Evolutionary conservation across 2,113 vertebrate species (phyloP).

Genomic region (Grus americana): DNA sequence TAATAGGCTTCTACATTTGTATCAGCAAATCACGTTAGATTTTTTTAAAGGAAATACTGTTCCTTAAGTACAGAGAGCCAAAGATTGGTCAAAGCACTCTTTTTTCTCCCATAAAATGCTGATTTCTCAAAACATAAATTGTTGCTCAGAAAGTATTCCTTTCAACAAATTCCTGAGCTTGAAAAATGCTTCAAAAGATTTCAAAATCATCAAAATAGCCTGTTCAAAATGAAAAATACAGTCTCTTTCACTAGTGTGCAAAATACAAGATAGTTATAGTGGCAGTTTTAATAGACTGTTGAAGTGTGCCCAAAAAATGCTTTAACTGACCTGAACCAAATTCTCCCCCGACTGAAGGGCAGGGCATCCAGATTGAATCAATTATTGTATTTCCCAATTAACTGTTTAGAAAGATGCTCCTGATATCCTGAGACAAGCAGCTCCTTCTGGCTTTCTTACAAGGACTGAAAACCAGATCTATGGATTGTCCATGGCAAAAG

Average conservation of each 20-base stretch:
- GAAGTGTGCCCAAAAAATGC: neutral
- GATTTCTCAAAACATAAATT: neutral
- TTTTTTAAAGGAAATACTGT: neutral
- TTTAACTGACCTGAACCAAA: neutral
- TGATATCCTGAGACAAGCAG: neutral
- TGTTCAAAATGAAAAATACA: neutral
- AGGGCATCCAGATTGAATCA: neutral
- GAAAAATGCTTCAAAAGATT: neutral
- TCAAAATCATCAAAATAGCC: neutral
- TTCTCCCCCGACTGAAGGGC: rapidly evolving
- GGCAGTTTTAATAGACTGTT: neutral
- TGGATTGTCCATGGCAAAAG: neutral
- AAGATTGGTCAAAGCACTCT: neutral
- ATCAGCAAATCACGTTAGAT: neutral
- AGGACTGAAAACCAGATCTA: neutral
- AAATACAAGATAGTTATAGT: neutral
- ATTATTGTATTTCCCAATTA: neutral
- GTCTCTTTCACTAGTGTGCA: neutral
- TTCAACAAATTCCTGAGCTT: neutral
- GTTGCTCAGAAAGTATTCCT: neutral
- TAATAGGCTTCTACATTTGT: neutral
- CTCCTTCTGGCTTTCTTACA: neutral
- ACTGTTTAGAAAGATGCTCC: neutral
- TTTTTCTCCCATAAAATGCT: neutral
- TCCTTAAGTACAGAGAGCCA: neutral